A percentile compares a stretch with the other conserved stretches of the same genome.
phyloP scores from a whole-genome alignment of 2,888 invertebrate species.

The Watsonalla cultraria region DNA sequence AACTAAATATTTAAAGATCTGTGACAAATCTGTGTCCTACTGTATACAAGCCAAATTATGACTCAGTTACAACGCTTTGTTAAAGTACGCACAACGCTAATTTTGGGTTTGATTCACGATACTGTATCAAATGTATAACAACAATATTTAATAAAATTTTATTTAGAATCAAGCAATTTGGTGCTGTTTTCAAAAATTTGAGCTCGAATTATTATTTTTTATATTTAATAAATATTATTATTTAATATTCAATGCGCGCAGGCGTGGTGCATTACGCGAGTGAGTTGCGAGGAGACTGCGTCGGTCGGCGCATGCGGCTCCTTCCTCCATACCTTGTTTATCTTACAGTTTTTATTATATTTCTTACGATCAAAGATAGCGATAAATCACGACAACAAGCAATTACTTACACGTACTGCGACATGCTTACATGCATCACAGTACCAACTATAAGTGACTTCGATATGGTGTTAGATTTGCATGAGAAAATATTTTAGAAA shows the following conservation, averaged over 20 bases:
- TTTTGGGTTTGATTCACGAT: background rate
- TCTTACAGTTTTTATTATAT: conserved; percentile 25
- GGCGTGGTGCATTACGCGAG: conserved; percentile 41
- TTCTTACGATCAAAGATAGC: conserved; percentile 14
- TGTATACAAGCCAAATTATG: conserved; percentile 44
- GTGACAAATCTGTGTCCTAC: conserved; percentile 32
- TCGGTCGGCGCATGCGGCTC: conserved; percentile 25
- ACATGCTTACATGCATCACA: background rate
- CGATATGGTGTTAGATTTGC: background rate
- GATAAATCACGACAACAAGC: conserved; percentile 10
- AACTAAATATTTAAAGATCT: conserved; percentile 31
- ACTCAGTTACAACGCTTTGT: conserved; percentile 25
- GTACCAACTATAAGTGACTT: background rate
- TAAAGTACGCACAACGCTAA: conserved; percentile 10
- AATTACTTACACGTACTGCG: conserved; percentile 38
- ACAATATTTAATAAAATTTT: background rate
- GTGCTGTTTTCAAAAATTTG: background rate
- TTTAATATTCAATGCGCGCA: conserved; percentile 13
- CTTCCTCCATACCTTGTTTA: conserved; percentile 33
- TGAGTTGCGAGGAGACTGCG: conserved; percentile 48
- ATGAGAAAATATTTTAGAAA: background rate
- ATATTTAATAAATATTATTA: background rate
- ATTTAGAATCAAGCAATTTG: too few species aligned
- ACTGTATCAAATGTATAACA: background rate
- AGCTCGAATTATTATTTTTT: too few species aligned